Evolutionary conservation across 2,888 invertebrate genomes (phyloP), one percentile per base, ranked within the genome.

Genomic region (Anticlea derivata): DNA sequence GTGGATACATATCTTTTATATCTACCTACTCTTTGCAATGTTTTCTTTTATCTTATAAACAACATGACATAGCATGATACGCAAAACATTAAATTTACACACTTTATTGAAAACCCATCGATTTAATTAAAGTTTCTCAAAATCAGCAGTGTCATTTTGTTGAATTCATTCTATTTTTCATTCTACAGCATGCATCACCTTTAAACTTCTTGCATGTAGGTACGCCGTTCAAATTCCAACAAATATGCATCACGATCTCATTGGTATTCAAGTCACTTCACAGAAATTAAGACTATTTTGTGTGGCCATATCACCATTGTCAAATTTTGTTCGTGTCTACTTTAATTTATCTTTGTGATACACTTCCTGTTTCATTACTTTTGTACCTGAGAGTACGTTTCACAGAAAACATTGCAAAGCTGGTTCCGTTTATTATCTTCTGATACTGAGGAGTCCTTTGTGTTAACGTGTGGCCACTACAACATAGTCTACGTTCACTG

Each of bases 371-470:
- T 39, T 49, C 39, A 34, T 41, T 40, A 31, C 20, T 38, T 47
- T 56, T 38, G 47, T 49, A 55, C 43, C 38, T 46, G 5, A 26
- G 49, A 45, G 48, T 50, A 41, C 48, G 34, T 39, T 46, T 54
- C 45, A 41, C 58, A 71, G 87, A 88, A 90, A 89, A 86, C 89
- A 90, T 90, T 89, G 90, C 89, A 90, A 90, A 88, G 88, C 76
- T 67, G 60, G 26, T 34, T 11, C 7, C 26, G 35, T 49, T 33
- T 30, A 8, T 23, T 37, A 26, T 34, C 7, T 40, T 46, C 13
- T 43, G 50, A 34, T n/a, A 49, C 49, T 30, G 35, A 26, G 24
- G 43, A 17, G 26, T 27, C 10, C 20, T 34, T 50, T 29, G 47
- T 13, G 34, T 50, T 50, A 38, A 35, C 17, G 29, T 64, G 67